phyloP scores from a whole-genome alignment of 2,797 vertebrate species.

The Tympanoctomys barrerae region DNA sequence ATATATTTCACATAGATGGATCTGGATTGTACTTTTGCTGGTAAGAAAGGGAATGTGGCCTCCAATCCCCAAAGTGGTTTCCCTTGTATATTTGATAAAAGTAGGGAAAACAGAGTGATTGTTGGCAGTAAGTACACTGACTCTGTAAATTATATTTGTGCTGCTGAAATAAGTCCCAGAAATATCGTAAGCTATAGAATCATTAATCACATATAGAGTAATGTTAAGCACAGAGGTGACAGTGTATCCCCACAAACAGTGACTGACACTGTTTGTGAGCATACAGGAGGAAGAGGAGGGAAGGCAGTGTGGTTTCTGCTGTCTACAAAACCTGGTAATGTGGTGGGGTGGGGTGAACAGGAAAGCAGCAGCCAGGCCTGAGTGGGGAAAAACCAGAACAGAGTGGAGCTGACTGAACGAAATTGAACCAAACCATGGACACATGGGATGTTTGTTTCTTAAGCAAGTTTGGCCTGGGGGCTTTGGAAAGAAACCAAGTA shows the following conservation, averaged over 20 bases:
- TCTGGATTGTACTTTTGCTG: conserved; percentile 35
- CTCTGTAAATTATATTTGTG: conserved; percentile 53
- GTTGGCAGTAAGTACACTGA: conserved; percentile 30
- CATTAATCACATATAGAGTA: not conserved
- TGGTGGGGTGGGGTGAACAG: too few relatives aligned
- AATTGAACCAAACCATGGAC: not conserved
- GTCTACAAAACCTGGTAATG: not conserved
- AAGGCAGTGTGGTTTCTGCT: not conserved
- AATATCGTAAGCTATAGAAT: conserved; percentile 44
- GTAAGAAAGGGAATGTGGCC: not conserved
- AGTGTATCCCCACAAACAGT: not conserved
- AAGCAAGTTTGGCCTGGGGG: not conserved
- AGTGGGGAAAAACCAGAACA: not conserved
- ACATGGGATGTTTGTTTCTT: not conserved
- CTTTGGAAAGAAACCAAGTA: not conserved
- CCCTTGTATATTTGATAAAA: conserved; percentile 29
- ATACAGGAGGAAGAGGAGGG: not conserved
- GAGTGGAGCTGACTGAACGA: not conserved
- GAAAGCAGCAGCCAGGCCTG: not conserved
- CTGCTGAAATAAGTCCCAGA: conserved; percentile 59
- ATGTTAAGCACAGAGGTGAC: not conserved
- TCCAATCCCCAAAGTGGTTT: not conserved
- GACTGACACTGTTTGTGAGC: too few relatives aligned
- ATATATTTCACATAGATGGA: not conserved
- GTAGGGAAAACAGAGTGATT: conserved; percentile 22